Conservation (phyloP, 1,140 invertebrate species). For the Pseudomyrmex dendroicus region DNA sequence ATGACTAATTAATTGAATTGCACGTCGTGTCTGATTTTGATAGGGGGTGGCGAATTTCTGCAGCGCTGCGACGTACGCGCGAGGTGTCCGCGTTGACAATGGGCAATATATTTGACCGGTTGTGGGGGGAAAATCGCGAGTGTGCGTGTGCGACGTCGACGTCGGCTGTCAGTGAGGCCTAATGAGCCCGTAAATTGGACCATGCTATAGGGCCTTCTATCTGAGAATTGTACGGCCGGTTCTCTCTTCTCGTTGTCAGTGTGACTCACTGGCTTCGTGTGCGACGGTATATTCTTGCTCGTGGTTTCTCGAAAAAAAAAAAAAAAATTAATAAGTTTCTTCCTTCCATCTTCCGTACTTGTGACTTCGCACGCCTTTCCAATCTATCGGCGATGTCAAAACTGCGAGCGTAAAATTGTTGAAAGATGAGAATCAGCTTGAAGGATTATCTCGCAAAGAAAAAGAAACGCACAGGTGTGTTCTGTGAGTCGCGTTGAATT, state of each 20-base stretch:
- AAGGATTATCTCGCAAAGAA: neutral
- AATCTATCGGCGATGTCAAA: neutral
- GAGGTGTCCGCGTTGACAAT: slow-evolving; percentile 60
- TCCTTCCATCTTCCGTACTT: neutral
- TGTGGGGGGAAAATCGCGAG: slow-evolving; percentile 61
- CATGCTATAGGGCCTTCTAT: slow-evolving; percentile 68
- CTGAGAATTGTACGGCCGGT: slow-evolving; percentile 66
- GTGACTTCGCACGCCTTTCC: neutral
- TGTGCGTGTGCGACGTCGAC: slow-evolving; percentile 52
- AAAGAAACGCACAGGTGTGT: neutral
- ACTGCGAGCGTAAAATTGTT: no score
- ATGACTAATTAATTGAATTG: slow-evolving; percentile 18
- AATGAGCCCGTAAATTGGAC: slow-evolving; percentile 84
- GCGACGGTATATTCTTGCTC: slow-evolving; percentile 61
- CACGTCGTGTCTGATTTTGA: neutral
- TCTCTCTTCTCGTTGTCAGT: slow-evolving; percentile 73
- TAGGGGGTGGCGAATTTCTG: slow-evolving; percentile 1
- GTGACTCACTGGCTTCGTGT: slow-evolving; percentile 75
- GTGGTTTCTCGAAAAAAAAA: slow-evolving; percentile 47
- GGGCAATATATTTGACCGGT: slow-evolving; percentile 36
- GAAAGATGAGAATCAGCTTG: no score
- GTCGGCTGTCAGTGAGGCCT: slow-evolving; percentile 75
- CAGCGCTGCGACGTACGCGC: slow-evolving; percentile 16
- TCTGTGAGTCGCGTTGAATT: neutral
- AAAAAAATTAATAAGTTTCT: neutral